Evolutionary conservation across 1,140 invertebrate genomes (phyloP).

Genomic region (Lepidurus packardi): DNA sequence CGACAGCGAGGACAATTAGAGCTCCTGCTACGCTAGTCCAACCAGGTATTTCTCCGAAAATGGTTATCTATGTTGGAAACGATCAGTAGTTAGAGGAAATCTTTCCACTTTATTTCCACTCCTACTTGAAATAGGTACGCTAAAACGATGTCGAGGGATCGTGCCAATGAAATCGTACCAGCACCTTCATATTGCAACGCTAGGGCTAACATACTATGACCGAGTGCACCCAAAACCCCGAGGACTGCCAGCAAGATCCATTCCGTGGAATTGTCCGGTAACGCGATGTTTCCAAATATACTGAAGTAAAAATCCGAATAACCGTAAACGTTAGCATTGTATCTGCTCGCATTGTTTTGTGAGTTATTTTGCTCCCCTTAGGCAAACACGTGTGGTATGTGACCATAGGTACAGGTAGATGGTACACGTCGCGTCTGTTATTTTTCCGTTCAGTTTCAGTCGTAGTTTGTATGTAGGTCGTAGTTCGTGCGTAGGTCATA

Average conservation of each 20-base stretch:
- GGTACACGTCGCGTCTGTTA: background rate
- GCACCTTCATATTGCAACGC: slow-evolving; percentile 50
- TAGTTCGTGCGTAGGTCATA: too few species aligned
- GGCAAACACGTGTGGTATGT: background rate
- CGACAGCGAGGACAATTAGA: slow-evolving; percentile 47
- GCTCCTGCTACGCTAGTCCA: slow-evolving; percentile 47
- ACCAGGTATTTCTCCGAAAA: slow-evolving; percentile 49
- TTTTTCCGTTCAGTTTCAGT: background rate
- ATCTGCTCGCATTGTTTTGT: background rate
- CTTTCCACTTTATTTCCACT: background rate
- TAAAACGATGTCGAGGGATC: slow-evolving; percentile 51
- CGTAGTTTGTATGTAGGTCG: too few species aligned
- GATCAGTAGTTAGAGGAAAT: slow-evolving; percentile 11
- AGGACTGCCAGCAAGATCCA: slow-evolving; percentile 43
- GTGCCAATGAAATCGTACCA: slow-evolving; percentile 50
- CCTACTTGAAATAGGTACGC: slow-evolving; percentile 48
- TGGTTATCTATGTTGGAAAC: slow-evolving; percentile 41
- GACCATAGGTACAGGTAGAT: background rate
- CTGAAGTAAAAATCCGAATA: slow-evolving; percentile 35
- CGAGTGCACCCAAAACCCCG: slow-evolving; percentile 46
- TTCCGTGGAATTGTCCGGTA: slow-evolving; percentile 43
- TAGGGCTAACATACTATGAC: slow-evolving; percentile 49
- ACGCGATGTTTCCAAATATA: background rate
- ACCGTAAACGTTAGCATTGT: slow-evolving; percentile 36
- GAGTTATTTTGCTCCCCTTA: background rate